Evolutionary conservation across 2,113 vertebrate species (phyloP).

Genomic region (Macroglossus sobrinus): DNA sequence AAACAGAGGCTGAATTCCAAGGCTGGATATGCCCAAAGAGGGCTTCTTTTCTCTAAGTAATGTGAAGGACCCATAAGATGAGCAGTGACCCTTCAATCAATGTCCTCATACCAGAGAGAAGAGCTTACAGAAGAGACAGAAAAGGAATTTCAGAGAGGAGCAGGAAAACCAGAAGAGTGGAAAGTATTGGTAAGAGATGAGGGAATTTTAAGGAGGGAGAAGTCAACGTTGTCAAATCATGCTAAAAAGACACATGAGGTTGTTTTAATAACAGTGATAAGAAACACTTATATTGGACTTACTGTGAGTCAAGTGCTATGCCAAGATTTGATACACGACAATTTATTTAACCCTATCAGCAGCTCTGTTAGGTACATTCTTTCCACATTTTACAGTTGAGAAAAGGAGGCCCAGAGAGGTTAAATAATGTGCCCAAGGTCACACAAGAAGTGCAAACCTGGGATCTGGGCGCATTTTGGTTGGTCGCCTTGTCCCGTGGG

Average conservation of each 20-base stretch:
- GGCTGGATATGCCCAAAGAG: not conserved
- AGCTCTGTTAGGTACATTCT: not conserved
- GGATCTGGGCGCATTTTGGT: not conserved
- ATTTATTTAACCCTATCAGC: not conserved
- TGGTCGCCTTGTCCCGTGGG: not conserved
- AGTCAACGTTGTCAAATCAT: not conserved
- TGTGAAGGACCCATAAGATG: not conserved
- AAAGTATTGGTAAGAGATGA: not conserved
- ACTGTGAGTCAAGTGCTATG: not conserved
- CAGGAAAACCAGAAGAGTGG: not conserved
- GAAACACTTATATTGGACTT: not conserved
- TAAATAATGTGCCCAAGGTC: not conserved
- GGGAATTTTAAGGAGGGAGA: not conserved
- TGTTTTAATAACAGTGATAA: not conserved
- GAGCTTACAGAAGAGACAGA: not conserved
- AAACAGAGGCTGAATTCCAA: not conserved
- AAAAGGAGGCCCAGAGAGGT: not conserved
- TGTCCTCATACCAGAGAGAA: not conserved
- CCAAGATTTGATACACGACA: not conserved
- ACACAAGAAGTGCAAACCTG: not conserved
- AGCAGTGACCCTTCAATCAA: not conserved
- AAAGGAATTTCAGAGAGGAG: not conserved
- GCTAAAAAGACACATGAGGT: not conserved
- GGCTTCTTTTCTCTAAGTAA: not conserved
- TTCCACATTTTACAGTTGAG: not conserved